Evolutionary conservation across 2,888 invertebrate species (phyloP).

Genomic region (Halictus ligatus): DNA sequence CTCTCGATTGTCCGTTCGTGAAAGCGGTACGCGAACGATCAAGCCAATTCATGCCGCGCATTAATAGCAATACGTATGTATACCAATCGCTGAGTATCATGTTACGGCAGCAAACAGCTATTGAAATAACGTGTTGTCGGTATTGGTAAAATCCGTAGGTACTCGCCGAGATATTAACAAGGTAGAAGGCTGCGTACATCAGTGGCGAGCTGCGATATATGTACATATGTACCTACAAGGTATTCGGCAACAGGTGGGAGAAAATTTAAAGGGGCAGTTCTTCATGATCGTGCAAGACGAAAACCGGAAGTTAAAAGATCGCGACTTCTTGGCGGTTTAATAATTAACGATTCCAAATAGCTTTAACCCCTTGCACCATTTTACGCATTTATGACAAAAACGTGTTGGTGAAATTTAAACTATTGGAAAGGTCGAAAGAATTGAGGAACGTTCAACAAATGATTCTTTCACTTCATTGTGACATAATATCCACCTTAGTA

Average conservation of each 20-base stretch:
- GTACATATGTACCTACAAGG: too few relatives aligned
- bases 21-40: neutral
- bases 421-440: too few relatives aligned
- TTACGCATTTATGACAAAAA: too few relatives aligned
- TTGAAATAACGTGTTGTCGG: neutral
- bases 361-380: neutral
- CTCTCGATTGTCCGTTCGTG: neutral
- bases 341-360: neutral
- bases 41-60: neutral
- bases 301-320: neutral
- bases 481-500: too few relatives aligned
- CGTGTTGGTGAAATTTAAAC: too few relatives aligned
- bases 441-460: too few relatives aligned
- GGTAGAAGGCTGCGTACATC: neutral
- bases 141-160: neutral
- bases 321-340: neutral
- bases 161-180: neutral
- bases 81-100: neutral
- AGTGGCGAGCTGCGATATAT: neutral
- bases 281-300: neutral
- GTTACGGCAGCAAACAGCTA: neutral
- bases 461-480: too few relatives aligned
- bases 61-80: neutral
- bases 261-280: slow-evolving; percentile 1
- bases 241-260: slow-evolving; percentile 6